phyloP scores from a whole-genome alignment of 37 sponge, comb jelly and placozoan genomes.

The Mnemiopsis leidyi region DNA sequence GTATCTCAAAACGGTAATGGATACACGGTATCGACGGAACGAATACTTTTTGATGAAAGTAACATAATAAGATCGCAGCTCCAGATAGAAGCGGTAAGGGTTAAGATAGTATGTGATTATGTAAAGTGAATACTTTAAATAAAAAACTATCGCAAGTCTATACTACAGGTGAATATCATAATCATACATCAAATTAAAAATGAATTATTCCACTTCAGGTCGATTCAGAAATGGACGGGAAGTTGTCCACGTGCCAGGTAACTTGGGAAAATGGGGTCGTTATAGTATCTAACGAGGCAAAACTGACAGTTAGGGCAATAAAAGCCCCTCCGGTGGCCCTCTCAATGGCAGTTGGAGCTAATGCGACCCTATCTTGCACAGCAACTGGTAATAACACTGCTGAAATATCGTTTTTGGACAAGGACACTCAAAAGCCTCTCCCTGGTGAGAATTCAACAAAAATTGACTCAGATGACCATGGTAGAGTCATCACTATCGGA shows the following conservation, averaged over 20 bases:
- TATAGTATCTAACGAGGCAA: neutral
- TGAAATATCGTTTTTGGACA: neutral
- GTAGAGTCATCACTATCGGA: neutral
- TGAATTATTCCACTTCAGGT: too few species aligned
- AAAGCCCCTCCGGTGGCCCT: neutral
- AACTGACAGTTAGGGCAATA: neutral
- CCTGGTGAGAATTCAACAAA: too few species aligned
- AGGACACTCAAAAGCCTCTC: neutral
- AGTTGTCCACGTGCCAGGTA: neutral
- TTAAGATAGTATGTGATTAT: too few species aligned
- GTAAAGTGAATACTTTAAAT: too few species aligned
- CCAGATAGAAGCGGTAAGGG: too few species aligned
- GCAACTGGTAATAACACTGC: neutral
- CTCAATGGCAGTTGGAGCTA: neutral
- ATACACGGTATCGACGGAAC: too few species aligned
- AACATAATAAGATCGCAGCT: too few species aligned
- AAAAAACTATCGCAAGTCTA: too few species aligned
- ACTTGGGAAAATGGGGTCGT: neutral
- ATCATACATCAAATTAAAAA: too few species aligned
- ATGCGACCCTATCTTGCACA: neutral
- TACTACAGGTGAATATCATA: too few species aligned
- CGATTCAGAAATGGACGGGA: neutral
- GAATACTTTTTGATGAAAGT: too few species aligned
- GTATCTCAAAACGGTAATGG: too few species aligned
- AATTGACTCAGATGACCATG: neutral